phyloP scores from a whole-genome alignment of 53 echinoderm and acorn worm species.

The Henricia sp. region DNA sequence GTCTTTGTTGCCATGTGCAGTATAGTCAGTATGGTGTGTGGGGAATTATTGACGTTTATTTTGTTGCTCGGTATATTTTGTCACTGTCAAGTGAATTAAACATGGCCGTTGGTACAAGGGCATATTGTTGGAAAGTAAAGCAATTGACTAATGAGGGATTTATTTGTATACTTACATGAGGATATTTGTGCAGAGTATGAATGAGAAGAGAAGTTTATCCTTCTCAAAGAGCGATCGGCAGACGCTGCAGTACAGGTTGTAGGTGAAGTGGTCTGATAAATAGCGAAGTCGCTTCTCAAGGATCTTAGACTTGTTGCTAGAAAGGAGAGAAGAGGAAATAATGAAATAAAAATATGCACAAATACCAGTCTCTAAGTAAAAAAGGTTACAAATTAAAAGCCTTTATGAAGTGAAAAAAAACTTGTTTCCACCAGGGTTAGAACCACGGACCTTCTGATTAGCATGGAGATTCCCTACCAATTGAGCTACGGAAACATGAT shows the following conservation, averaged over 20 bases:
- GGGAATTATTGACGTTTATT: too few relatives aligned
- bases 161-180: constrained; percentile 83
- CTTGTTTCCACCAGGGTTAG: background rate
- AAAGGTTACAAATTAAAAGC: background rate
- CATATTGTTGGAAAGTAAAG: background rate
- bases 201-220: constrained; percentile 95
- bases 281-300: constrained; percentile 95
- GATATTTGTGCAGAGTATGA: constrained; percentile 93
- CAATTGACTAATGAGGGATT: background rate
- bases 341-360: background rate
- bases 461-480: too few relatives aligned
- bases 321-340: background rate
- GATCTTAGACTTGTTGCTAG: constrained; percentile 99
- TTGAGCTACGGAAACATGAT: too few relatives aligned
- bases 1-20: too few relatives aligned
- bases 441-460: background rate
- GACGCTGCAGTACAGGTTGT: constrained; percentile 97
- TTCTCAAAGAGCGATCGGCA: constrained; percentile 99
- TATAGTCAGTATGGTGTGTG: too few relatives aligned
- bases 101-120: too few relatives aligned
- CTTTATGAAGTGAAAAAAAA: background rate
- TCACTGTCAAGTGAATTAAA: too few relatives aligned
- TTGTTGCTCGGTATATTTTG: too few relatives aligned
- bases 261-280: constrained; percentile 97
- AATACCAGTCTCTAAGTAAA: background rate